Evolutionary conservation across 2,113 vertebrate species (phyloP).

Genomic region (Muscicapa adusta): DNA sequence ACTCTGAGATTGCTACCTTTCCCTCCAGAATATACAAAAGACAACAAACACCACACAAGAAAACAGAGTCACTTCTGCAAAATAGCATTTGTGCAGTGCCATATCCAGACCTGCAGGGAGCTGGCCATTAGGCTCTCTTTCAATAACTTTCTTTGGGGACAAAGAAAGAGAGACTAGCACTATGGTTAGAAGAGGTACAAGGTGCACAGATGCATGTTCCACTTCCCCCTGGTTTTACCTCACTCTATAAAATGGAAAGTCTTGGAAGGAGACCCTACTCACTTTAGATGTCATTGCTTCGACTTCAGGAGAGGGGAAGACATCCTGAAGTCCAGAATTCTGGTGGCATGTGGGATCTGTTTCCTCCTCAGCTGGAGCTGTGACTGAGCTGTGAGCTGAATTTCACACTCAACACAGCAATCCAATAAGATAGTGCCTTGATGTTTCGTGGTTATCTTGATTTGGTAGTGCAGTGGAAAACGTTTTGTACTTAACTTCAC

Average conservation of each 20-base stretch:
- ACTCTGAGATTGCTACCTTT: neutral
- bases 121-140: neutral
- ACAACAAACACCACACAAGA: neutral
- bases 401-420: neutral
- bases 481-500: neutral
- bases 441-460: slow-evolving; percentile 35
- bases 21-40: neutral
- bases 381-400: neutral
- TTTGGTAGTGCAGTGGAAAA: slow-evolving; percentile 8
- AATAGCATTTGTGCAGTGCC: neutral
- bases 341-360: neutral
- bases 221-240: neutral
- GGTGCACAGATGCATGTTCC: neutral
- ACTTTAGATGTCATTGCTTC: neutral
- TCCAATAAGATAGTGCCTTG: neutral
- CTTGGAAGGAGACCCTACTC: neutral
- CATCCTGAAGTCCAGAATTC: neutral
- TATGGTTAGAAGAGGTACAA: neutral
- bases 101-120: neutral
- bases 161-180: neutral
- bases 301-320: neutral
- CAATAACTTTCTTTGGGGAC: neutral
- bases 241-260: neutral
- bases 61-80: neutral
- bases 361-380: neutral